Percentiles rank a stretch among this genome's conserved stretches.
These are phyloP conservation scores for Tor tambroides DNA, from an alignment of 2,113 vertebrate species.

Conservation along the genomic window DNA sequence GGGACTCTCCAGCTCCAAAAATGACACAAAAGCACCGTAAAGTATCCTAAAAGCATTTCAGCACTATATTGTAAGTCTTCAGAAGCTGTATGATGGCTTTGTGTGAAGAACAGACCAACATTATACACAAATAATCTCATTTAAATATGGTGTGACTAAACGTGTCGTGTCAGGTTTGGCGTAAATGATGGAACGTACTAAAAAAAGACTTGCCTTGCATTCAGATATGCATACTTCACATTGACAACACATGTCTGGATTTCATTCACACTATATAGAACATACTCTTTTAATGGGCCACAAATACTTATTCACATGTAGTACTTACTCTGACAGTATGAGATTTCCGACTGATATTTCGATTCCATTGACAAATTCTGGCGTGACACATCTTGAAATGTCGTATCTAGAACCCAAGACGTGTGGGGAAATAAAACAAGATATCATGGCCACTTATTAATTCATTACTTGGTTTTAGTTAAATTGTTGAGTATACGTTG, in stretches of 20 bases:
- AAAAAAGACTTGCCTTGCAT: neutral
- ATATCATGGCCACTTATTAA: too few species aligned
- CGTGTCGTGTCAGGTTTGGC: neutral
- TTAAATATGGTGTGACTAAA: neutral
- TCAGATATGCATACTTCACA: neutral
- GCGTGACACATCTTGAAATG: neutral
- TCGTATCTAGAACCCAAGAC: neutral
- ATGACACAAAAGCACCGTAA: neutral
- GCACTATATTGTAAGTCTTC: neutral
- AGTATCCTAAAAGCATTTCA: neutral
- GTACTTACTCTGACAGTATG: too few species aligned
- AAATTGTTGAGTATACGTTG: too few species aligned
- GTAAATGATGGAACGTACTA: neutral
- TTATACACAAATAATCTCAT: neutral
- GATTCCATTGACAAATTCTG: neutral
- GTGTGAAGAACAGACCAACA: neutral
- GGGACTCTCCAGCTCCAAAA: neutral
- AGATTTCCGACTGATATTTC: neutral
- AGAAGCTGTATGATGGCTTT: neutral
- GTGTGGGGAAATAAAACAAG: too few species aligned
- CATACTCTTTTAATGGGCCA: too few species aligned
- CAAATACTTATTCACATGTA: too few species aligned
- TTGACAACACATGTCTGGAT: neutral
- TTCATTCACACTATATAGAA: too few species aligned
- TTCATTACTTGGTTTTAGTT: too few species aligned